Percentiles rank a stretch among this genome's conserved stretches.
These are phyloP conservation scores for Cranoglanis bouderius DNA, from an alignment of 2,113 vertebrate species.

Conservation along the genomic window DNA sequence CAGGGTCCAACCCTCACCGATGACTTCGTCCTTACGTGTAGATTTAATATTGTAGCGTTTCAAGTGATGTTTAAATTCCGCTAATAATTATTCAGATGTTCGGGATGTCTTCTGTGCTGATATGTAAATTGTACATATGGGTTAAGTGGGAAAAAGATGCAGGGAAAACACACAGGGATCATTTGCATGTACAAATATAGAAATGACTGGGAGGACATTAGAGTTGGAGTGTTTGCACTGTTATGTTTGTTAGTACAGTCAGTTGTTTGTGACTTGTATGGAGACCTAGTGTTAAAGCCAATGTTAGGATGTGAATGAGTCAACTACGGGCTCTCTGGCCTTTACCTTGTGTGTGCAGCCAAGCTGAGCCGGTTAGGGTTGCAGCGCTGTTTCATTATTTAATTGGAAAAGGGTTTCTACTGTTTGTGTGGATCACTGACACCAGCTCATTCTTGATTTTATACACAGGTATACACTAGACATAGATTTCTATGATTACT, in stretches of 20 bases:
- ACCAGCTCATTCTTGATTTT: slow-evolving; percentile 13
- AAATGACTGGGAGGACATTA: background rate
- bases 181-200: background rate
- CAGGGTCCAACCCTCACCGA: background rate
- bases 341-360: slow-evolving; percentile 63
- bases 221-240: background rate
- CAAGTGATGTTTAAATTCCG: background rate
- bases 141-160: background rate
- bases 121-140: background rate
- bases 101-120: background rate
- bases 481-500: background rate
- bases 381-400: slow-evolving; percentile 79
- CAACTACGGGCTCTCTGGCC: slow-evolving; percentile 37
- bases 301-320: slow-evolving; percentile 46
- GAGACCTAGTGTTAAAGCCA: slow-evolving; percentile 15
- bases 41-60: background rate
- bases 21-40: background rate
- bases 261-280: slow-evolving; percentile 10
- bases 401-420: slow-evolving; percentile 77
- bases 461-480: background rate
- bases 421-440: slow-evolving; percentile 61
- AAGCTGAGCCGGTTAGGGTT: slow-evolving; percentile 75
- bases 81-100: background rate
- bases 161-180: background rate
- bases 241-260: background rate